Percentiles rank a stretch among this genome's conserved stretches.
Conservation (phyloP, 2,888 invertebrate genomes). For the Brachyptera putata region DNA sequence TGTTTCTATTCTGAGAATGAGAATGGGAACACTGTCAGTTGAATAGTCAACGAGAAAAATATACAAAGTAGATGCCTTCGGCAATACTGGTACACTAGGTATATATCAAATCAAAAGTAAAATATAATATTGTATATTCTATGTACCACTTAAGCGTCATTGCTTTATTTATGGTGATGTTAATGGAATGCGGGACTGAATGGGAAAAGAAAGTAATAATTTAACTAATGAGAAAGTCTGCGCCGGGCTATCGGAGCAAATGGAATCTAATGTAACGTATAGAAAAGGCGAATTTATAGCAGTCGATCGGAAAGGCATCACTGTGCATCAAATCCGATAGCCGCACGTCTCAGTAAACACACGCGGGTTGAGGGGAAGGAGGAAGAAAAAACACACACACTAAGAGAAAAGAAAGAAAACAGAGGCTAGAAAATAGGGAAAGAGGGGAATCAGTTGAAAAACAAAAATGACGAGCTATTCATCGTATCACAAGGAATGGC, state of each 20-base stretch:
- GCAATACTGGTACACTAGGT: no score
- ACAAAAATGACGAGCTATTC: conserved; percentile 4
- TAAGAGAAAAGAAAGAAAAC: neutral
- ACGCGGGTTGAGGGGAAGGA: neutral
- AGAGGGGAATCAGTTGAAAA: neutral
- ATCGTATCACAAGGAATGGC: neutral
- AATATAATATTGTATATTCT: no score
- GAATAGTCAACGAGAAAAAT: no score
- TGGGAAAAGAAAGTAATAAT: neutral
- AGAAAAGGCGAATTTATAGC: neutral
- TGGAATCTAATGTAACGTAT: conserved; percentile 7
- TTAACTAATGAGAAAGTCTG: conserved; percentile 11
- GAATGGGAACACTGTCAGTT: no score
- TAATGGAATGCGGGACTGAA: neutral
- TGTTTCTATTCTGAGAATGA: no score
- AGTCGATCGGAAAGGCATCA: conserved; percentile 10
- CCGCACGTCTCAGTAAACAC: conserved; percentile 13
- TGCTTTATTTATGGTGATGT: no score
- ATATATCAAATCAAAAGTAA: no score
- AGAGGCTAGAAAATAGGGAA: neutral
- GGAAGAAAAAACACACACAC: neutral
- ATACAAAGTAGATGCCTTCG: no score
- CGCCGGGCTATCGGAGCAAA: neutral
- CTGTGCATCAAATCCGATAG: conserved; percentile 11
- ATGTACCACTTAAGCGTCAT: no score